Evolutionary conservation across 2,888 invertebrate genomes (phyloP), one percentile per base, ranked within the genome.

Genomic region (Serripes groenlandicus): DNA sequence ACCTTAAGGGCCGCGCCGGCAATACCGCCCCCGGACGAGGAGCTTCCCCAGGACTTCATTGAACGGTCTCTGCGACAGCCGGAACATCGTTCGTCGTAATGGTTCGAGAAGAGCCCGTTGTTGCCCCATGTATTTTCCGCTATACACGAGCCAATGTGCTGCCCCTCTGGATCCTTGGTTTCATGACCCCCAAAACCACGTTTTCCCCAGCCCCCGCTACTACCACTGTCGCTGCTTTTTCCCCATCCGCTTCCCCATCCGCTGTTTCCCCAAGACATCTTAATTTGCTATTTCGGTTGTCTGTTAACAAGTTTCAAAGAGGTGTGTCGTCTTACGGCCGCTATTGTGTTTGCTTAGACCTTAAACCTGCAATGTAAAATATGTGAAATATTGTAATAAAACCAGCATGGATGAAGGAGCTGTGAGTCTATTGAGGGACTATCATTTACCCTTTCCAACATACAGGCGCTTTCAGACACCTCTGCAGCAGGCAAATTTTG

Each of bases 31-130:
- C 35, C 32, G 3, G 37, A 23, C n/a, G n/a, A n/a, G 11, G 30
- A 28, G 23, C 72, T 76, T 7, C 73, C 70, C 82, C 82, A 82
- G 0, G 78, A 28, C 18, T 56, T 60, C 49, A 68, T 72, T 0
- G 82, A 37, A 7, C 83, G 56, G 9, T 83, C 83, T 35, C 78
- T 71, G 32, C 83, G 11, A 30, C 83, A 83, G 1, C 83, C 83
- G 21, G 83, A 62, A 70, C 83, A 83, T 21, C 70, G 70, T 42
- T 83, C 83, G 30, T 83, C 83, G 23, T 83, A 83, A 58, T 73
- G 69, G 30, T 34, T 28, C 30, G 42, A 54, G 64, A 73, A 62
- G 4, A 62, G 34, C n/a, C 78, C 78, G 15, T 69, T 30, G 23
- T 73, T 68, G 18, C 83, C 83, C 75, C 78, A 78, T 0, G 75